phyloP scores from a whole-genome alignment of 1,140 invertebrate species.

The Frieseomelitta varia region DNA sequence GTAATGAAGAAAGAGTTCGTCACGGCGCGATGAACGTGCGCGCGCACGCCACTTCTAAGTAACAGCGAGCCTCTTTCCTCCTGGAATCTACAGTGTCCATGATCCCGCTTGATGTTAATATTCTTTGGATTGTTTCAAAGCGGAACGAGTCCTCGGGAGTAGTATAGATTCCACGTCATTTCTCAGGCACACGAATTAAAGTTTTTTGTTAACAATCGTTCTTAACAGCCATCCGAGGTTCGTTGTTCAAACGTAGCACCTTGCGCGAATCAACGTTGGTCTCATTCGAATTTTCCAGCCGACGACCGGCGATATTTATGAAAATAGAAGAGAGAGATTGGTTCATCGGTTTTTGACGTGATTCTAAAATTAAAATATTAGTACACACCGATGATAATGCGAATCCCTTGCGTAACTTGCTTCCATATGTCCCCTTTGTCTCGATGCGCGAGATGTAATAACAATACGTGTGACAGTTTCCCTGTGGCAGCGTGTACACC shows the following conservation, averaged over 20 bases:
- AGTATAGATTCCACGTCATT: background rate
- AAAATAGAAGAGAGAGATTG: background rate
- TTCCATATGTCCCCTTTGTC: background rate
- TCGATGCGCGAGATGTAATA: background rate
- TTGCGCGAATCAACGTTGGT: background rate
- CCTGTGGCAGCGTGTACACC: background rate
- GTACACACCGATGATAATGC: background rate
- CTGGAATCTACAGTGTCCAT: conserved; percentile 4
- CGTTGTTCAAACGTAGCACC: background rate
- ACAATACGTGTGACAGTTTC: background rate
- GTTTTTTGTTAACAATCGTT: background rate
- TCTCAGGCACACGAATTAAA: background rate
- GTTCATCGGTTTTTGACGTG: background rate
- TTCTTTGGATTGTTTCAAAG: background rate
- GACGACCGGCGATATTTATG: background rate
- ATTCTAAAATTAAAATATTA: background rate
- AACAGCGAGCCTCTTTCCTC: conserved; percentile 8
- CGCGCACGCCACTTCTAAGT: background rate
- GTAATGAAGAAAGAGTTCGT: conserved; percentile 38
- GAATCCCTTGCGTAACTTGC: background rate
- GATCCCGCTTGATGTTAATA: too few species aligned
- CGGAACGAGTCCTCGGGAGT: background rate
- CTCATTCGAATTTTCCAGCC: background rate
- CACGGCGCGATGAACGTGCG: conserved; percentile 42
- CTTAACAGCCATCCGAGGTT: background rate